phyloP scores from a whole-genome alignment of 1,140 invertebrate species.

The Gyrodactylus bullatarudis region DNA sequence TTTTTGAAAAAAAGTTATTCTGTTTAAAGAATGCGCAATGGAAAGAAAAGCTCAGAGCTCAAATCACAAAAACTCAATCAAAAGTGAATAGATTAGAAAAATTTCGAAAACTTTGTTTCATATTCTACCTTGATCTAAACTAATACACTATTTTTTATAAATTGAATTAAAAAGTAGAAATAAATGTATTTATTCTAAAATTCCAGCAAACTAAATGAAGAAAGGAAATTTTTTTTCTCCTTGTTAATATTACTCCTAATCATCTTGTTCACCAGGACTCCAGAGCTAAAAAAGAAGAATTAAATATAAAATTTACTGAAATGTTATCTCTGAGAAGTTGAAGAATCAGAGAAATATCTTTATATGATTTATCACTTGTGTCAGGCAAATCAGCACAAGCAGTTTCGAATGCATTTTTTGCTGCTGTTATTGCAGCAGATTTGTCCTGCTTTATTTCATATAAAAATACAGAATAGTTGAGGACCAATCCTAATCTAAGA shows the following conservation, averaged over 20 bases:
- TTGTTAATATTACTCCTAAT: background rate
- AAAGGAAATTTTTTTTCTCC: background rate
- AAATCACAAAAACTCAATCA: background rate
- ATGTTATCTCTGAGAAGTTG: constrained; percentile 93
- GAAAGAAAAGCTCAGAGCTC: background rate
- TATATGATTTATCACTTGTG: constrained; percentile 60
- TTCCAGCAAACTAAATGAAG: no score
- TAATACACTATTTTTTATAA: no score
- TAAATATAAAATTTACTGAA: constrained; percentile 25
- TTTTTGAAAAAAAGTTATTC: background rate
- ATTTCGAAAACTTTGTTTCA: background rate
- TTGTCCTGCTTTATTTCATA: constrained; percentile 91
- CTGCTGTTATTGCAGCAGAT: constrained; percentile 64
- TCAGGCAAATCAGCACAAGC: constrained; percentile 22
- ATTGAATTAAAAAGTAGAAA: no score
- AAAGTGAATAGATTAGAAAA: background rate
- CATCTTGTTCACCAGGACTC: background rate
- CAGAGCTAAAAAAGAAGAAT: background rate
- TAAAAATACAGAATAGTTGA: constrained; percentile 85
- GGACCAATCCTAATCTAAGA: constrained; percentile 41
- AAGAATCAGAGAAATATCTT: constrained; percentile 86
- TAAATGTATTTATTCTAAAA: no score
- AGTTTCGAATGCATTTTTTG: constrained; percentile 93
- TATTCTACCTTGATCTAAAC: background rate
- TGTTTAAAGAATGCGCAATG: background rate